Base-by-base conservation (phyloP, 2,797 vertebrate genomes). In the Labroides dimidiatus region DNA sequence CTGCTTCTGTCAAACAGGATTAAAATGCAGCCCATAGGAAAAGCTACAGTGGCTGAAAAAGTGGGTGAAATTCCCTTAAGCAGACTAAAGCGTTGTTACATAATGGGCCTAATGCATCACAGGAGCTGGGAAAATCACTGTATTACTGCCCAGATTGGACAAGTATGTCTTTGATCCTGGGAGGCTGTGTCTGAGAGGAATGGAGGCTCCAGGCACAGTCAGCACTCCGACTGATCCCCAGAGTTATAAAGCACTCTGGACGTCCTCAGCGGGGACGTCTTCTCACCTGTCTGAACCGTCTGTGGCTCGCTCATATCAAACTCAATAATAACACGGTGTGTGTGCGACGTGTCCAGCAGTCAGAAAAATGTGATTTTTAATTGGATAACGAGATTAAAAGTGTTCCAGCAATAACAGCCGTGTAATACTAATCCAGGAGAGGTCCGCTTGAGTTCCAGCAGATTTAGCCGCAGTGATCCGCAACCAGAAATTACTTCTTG, bases 81-180 rank as follows among this genome's bases (percentile, higher is more conserved):
- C 55, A 42, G 47, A 69, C 17, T 70, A 11, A 84, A 82, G 59
- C 64, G 74, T 69, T 74, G 73, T 89, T 89, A 81, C 78, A 53
- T 89, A 90, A 87, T 74, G 55, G 62, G 14, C 48, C 60, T 71
- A 83, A 87, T 85, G 80, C 45, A 67, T 82, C 69, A 60, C 85
- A 82, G 83, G 61, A 87, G 69, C 73, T 66, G 72, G 64, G 74
- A 82, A 81, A 88, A 77, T 87, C 75, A 65, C 59, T 48, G 67
- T 72, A 71, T 68, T 73, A 76, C 76, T 78, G 75, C 65, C 73
- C 77, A 84, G 79, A 76, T 70, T 77, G 60, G 79, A 85, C 66
- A 84, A 84, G 69, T 71, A 75, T 75, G 81, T 47, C 45, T 77
- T 89, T 89, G 76, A 89, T 92, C 77, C 45, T 13, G 39, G 53